phyloP scores from a whole-genome alignment of 2,797 vertebrate genomes.

The Epinephelus malabaricus region DNA sequence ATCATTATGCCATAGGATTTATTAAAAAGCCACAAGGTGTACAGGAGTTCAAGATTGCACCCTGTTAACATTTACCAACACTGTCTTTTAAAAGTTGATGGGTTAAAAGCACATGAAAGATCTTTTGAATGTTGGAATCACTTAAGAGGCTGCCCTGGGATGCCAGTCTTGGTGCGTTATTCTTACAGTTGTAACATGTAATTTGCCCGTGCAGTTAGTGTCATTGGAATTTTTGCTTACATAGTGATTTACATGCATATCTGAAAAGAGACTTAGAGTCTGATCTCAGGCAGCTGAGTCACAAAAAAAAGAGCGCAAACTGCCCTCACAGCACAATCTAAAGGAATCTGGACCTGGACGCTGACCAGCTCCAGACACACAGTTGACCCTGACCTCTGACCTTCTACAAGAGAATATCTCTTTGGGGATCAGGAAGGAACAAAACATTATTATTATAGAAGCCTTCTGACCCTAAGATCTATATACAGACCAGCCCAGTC shows the following conservation, averaged over 20 bases:
- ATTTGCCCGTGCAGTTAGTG: background rate
- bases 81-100: background rate
- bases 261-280: conserved; percentile 3
- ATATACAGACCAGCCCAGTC: background rate
- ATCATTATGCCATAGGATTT: background rate
- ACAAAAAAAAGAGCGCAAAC: conserved; percentile 14
- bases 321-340: conserved; percentile 15
- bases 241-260: conserved; percentile 21
- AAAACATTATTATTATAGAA: background rate
- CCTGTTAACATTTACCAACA: background rate
- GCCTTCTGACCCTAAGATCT: background rate
- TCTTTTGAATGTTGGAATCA: background rate
- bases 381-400: conserved; percentile 25
- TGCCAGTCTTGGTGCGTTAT: background rate
- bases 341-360: conserved; percentile 17
- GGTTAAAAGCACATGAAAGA: background rate
- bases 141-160: background rate
- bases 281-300: conserved; percentile 35
- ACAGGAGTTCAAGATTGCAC: background rate
- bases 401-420: conserved; percentile 8
- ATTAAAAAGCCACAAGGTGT: background rate
- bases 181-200: background rate
- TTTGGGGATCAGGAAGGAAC: background rate
- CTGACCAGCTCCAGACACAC: conserved; percentile 5
- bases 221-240: background rate